Evolutionary conservation across 64 coral and sea anemone species (phyloP), one percentile per base, ranked within the genome.

Genomic region (Pocillopora damicornis): DNA sequence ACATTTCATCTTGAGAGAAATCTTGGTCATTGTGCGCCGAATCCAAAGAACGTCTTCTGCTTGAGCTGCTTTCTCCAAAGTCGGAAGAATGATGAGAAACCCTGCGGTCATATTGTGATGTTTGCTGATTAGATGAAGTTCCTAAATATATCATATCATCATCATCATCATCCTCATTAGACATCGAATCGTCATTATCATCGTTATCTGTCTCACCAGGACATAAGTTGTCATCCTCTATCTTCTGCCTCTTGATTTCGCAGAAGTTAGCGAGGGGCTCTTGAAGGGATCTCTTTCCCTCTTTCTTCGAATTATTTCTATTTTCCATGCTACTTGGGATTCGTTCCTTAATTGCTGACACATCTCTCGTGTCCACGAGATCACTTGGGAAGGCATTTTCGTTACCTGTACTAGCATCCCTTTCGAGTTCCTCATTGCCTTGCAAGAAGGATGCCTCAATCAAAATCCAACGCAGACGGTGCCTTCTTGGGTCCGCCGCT

Each of bases 401-500:
- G 5, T 13, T 45, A 18, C 15, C 18, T 59, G 6, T 23, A 60
- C 1, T 61, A 2, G 11, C 20, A 9, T 25, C 9, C 4, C 13
- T 10, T n/a, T 15, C 78, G 58, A 22, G 18, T 13, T 22, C 56
- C 9, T 58, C 4, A 86, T 61, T 16, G 7, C 59, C 65, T 30
- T 12, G 18, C 15, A 58, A 57, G 69, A 90, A 90, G 63, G 79
- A 82, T 16, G 81, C 79, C 60, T 90, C 57, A 20, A 90, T 78
- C 72, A 90, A 22, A 62, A 90, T 83, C 26, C 78, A 83, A 68
- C 88, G 72, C 20, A 76, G 74, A 63, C 35, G 73, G n/a, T 78
- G 81, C 58, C 71, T 15, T 25, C 35, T 59, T 83, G 88, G 88
- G 75, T 90, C 88, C 51, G 59, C 88, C 2, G 78, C 88, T 20